Conservation (phyloP, 1,140 invertebrate species). For the Drosophila bipectinata region DNA sequence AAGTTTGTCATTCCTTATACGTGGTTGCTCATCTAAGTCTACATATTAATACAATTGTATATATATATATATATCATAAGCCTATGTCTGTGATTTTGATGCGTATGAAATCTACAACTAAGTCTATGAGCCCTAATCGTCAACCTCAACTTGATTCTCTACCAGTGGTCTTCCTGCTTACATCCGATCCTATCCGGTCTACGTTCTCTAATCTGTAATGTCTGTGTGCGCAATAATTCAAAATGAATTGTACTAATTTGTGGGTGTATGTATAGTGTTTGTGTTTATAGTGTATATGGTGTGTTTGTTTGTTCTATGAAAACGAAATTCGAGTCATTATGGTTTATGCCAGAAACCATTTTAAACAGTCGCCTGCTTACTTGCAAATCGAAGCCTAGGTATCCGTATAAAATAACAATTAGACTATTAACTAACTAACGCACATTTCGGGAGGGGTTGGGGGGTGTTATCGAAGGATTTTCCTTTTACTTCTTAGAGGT, state of each 20-base stretch:
- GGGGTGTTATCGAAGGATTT: slow-evolving; percentile 4
- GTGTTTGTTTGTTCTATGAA: slow-evolving; percentile 34
- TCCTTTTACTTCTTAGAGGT: slow-evolving; percentile 61
- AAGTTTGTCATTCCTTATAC: slow-evolving; percentile 24
- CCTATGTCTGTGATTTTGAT: slow-evolving; percentile 47
- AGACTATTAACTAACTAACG: slow-evolving; percentile 76
- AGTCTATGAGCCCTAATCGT: slow-evolving; percentile 50
- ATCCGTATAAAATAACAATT: slow-evolving; percentile 77
- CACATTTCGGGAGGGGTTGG: slow-evolving; percentile 38
- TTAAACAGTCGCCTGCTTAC: slow-evolving; percentile 54
- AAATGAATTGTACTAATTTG: slow-evolving; percentile 55
- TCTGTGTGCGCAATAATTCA: slow-evolving; percentile 52
- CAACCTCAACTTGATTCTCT: slow-evolving; percentile 39
- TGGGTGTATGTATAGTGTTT: slow-evolving; percentile 11
- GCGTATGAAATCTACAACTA: slow-evolving; percentile 63
- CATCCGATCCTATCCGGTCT: slow-evolving; percentile 6
- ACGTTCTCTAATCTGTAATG: slow-evolving; percentile 8
- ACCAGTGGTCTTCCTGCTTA: slow-evolving; percentile 21
- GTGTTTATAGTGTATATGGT: not conserved
- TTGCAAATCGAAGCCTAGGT: slow-evolving; percentile 36
- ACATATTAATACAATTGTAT: slow-evolving; percentile 30
- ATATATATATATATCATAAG: slow-evolving; percentile 33
- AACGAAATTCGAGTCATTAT: slow-evolving; percentile 54
- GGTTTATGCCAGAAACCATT: slow-evolving; percentile 60
- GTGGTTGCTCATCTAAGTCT: slow-evolving; percentile 30